Evolutionary conservation across 2,113 vertebrate species (phyloP), one percentile per base, ranked within the genome.

Genomic region (Furnarius figulus): DNA sequence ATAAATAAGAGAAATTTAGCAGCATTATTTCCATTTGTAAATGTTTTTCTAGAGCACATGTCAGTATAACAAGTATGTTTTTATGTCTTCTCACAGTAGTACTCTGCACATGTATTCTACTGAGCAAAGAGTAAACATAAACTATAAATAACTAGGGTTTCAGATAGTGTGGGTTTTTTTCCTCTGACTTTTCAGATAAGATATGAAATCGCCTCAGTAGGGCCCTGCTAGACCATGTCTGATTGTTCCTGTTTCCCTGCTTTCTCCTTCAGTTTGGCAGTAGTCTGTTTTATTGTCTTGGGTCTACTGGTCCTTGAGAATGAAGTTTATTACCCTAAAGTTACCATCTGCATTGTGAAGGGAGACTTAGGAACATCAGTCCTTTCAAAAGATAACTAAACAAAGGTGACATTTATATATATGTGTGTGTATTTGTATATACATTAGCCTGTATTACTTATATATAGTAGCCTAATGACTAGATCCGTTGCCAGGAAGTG

Each of bases 121-220:
- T 70, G 86, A 93, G 52, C 77, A 75, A 71, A 78, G 44, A 73
- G 74, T 93, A 96, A 95, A 89, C 73, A 47, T 70, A n/a, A 94
- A 28, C 71, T 93, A 76, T 97, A 95, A 97, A 97, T 96, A 95
- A 79, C 58, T 85, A 68, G 33, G 37, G 35, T 90, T 95, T 92
- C 39, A 49, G 77, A 59, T 67, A 67, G 30, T 53, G 35, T 72
- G 21, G 5, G 1, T 4, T 82, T 71, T 73, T 87, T 74, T 10
- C 31, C 35, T 80, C 52, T 88, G 70, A 70, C 33, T 86, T 76
- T 81, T 77, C 73, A 95, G 90, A 87, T 92, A 71, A 93, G 77
- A 79, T 91, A 66, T 18, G 79, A 93, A 97, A 61, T 94, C 76
- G 83, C 52, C 81, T 93, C 22, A 59, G 12, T 50, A 73, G 18